These are phyloP conservation scores for Lasiurus borealis DNA, from an alignment of 2,113 vertebrate genomes.

Conservation along the genomic window DNA sequence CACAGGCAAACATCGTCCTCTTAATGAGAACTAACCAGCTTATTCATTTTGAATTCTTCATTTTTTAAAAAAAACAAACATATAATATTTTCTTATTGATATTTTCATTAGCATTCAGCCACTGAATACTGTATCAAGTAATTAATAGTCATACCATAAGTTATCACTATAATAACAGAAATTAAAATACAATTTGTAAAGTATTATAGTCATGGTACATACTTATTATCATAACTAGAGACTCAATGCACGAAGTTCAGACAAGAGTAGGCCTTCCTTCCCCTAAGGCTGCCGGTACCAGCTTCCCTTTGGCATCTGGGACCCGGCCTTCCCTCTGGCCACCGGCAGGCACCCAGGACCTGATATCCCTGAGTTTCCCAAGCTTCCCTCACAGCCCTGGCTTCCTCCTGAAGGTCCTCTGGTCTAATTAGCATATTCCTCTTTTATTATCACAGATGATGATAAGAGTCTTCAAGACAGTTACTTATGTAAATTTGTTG, in stretches of 20 bases:
- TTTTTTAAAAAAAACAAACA: neutral
- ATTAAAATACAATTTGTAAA: slow-evolving; percentile 37
- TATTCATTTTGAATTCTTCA: neutral
- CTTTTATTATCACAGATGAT: neutral
- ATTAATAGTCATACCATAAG: neutral
- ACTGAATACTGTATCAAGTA: neutral
- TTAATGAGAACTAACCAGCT: neutral
- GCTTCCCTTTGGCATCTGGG: too few species aligned
- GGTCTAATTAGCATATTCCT: too few species aligned
- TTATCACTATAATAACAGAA: slow-evolving; percentile 34
- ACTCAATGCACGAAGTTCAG: too few species aligned
- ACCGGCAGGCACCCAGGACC: too few species aligned
- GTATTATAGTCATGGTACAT: neutral
- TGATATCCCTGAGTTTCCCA: too few species aligned
- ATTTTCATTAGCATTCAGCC: slow-evolving; percentile 15
- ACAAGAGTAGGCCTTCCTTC: too few species aligned
- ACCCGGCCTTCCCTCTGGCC: too few species aligned
- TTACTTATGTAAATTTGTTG: neutral
- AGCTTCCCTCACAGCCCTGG: too few species aligned
- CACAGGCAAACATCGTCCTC: neutral
- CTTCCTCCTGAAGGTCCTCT: too few species aligned
- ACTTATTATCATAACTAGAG: neutral
- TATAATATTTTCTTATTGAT: neutral
- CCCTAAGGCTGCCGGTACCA: too few species aligned
- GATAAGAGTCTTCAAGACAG: neutral